Conservation (phyloP, 2,888 invertebrate genomes). For the Antheraea assamensis region DNA sequence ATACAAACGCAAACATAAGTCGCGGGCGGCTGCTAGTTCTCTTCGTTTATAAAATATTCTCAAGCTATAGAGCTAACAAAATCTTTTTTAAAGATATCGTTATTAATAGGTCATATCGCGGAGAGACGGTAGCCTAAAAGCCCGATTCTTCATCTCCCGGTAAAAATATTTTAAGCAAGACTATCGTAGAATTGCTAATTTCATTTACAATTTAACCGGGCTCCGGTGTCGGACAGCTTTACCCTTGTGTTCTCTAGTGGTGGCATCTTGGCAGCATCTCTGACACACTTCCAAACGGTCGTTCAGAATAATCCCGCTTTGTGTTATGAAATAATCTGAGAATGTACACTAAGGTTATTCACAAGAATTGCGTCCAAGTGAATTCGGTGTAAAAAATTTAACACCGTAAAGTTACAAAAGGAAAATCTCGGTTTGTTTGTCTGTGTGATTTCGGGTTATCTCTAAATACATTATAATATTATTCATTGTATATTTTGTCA, state of each 20-base stretch:
- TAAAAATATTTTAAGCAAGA: background rate
- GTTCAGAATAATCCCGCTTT: background rate
- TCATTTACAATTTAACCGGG: background rate
- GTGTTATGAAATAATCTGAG: background rate
- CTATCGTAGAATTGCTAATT: constrained; percentile 7
- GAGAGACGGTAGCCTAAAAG: background rate
- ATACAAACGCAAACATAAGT: background rate
- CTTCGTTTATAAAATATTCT: too few species aligned
- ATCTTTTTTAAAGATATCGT: background rate
- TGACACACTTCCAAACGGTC: background rate
- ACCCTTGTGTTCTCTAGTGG: background rate
- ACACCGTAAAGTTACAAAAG: too few species aligned
- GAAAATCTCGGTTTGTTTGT: too few species aligned
- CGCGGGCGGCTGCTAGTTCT: too few species aligned
- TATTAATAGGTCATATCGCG: background rate
- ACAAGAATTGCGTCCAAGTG: too few species aligned
- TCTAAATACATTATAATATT: too few species aligned
- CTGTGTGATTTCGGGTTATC: too few species aligned
- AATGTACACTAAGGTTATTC: background rate
- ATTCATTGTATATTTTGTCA: too few species aligned
- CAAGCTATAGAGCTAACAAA: too few species aligned
- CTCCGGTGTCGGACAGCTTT: background rate
- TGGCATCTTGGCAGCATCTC: constrained; percentile 5
- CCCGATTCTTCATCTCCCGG: background rate
- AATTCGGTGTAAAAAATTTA: too few species aligned